phyloP scores from a whole-genome alignment of 2,888 invertebrate genomes.

The Tenodera sinensis region DNA sequence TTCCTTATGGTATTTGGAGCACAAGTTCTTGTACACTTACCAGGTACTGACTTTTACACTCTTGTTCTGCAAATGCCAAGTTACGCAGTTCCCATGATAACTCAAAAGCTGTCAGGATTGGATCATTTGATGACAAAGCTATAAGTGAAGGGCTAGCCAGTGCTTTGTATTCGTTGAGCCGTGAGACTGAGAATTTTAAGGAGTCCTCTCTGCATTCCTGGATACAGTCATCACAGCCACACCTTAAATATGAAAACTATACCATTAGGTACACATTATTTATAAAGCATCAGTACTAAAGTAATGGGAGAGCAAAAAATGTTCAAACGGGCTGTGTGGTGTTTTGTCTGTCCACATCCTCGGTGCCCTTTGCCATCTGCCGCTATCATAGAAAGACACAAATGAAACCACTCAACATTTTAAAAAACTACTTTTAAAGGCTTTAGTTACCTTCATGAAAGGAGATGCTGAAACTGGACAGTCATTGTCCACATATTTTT shows the following conservation, averaged over 20 bases:
- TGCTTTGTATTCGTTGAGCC: constrained; percentile 90
- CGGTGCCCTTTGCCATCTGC: no score
- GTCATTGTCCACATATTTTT: no score
- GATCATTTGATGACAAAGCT: constrained; percentile 87
- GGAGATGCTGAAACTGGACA: no score
- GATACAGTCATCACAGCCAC: constrained; percentile 87
- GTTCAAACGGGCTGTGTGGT: no score
- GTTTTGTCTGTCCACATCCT: no score
- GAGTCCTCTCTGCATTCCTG: constrained; percentile 61
- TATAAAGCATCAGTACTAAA: background rate
- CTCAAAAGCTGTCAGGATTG: constrained; percentile 90
- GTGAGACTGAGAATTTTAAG: constrained; percentile 76
- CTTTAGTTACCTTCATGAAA: no score
- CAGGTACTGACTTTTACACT: constrained; percentile 87
- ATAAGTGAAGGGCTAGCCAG: constrained; percentile 91
- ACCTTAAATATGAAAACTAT: constrained; percentile 49
- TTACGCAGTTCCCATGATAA: constrained; percentile 91
- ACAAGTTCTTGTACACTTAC: constrained; percentile 36
- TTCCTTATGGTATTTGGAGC: background rate
- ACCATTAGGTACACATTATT: background rate
- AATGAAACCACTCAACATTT: no score
- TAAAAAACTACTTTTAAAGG: no score
- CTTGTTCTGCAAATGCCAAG: constrained; percentile 87
- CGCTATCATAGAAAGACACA: no score
- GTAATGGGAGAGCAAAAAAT: no score